Evolutionary conservation across 2,113 vertebrate species (phyloP).

Genomic region (Larimichthys crocea): DNA sequence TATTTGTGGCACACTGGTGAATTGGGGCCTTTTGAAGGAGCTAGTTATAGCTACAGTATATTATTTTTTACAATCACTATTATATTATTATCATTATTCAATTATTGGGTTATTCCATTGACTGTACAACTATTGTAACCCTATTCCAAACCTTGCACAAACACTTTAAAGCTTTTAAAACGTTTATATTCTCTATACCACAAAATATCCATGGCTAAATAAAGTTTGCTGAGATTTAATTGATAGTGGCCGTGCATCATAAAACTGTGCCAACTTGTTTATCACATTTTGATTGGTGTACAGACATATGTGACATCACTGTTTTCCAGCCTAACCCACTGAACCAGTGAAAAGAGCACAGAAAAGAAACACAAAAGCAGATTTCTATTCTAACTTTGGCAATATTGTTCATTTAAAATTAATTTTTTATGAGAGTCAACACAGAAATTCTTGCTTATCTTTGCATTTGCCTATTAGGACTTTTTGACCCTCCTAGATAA

Average conservation of each 20-base stretch:
- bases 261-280: background rate
- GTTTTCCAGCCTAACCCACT: background rate
- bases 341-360: background rate
- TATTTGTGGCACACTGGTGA: background rate
- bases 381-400: background rate
- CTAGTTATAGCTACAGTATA: background rate
- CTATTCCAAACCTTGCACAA: background rate
- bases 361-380: background rate
- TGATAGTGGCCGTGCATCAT: background rate
- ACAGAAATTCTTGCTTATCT: background rate
- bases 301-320: no score
- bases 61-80: background rate
- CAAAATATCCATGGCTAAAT: background rate
- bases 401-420: constrained; percentile 10
- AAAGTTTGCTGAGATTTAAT: background rate
- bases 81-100: background rate
- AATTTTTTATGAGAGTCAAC: constrained; percentile 9
- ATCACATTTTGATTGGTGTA: background rate
- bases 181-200: background rate
- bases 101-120: background rate
- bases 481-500: background rate
- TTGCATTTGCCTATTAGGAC: background rate
- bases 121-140: background rate
- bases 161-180: background rate
- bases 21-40: background rate